phyloP scores from a whole-genome alignment of 1,140 invertebrate genomes.

The Drosophila auraria region DNA sequence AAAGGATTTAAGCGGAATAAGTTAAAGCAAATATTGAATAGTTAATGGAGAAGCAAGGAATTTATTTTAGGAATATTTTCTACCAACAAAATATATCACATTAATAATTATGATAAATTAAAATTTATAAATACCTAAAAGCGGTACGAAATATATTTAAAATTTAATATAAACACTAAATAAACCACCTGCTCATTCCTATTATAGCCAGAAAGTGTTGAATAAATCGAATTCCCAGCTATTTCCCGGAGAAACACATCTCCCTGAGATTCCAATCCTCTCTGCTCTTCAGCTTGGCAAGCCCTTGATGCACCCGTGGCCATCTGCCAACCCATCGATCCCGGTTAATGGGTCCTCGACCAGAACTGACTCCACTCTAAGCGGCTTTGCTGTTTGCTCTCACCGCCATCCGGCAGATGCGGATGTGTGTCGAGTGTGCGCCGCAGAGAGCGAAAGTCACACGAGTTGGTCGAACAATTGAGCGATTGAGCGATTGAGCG shows the following conservation, averaged over 20 bases:
- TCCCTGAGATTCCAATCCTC: slow-evolving; percentile 1
- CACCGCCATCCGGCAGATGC: slow-evolving; percentile 7
- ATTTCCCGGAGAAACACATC: background rate
- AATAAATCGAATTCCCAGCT: background rate
- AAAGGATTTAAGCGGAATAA: slow-evolving; percentile 1
- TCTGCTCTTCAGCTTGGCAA: background rate
- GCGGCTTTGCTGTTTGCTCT: slow-evolving; percentile 42
- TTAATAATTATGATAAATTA: no score
- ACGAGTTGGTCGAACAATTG: slow-evolving; percentile 54
- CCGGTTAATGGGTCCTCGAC: slow-evolving; percentile 45
- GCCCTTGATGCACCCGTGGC: slow-evolving; percentile 20
- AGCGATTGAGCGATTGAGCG: slow-evolving; percentile 35
- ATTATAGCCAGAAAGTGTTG: background rate
- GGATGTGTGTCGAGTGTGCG: slow-evolving; percentile 42
- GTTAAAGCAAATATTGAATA: background rate
- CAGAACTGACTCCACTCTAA: slow-evolving; percentile 32
- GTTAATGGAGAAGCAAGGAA: background rate
- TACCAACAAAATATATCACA: no score
- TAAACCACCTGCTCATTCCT: background rate
- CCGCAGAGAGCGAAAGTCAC: slow-evolving; percentile 58
- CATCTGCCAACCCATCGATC: slow-evolving; percentile 45
- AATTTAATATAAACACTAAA: background rate
- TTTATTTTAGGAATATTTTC: background rate
- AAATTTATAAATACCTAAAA: no score
- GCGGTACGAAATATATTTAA: background rate